Percentiles rank a stretch among this genome's conserved stretches.
phyloP scores from a whole-genome alignment of 2,113 vertebrate genomes.

The Litocranius walleri region DNA sequence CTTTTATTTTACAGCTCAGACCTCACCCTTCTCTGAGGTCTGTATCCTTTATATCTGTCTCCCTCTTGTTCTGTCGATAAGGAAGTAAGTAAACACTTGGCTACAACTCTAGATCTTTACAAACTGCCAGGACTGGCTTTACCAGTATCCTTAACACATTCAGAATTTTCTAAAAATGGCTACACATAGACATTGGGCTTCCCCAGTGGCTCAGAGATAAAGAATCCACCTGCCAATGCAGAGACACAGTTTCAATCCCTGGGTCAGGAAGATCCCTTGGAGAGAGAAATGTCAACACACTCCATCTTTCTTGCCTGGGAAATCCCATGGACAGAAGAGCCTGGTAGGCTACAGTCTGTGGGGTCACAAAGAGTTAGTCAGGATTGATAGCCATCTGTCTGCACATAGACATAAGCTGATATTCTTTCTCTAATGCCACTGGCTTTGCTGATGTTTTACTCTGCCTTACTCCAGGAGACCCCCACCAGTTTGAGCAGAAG shows the following conservation, averaged over 20 bases:
- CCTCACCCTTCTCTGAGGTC: not conserved
- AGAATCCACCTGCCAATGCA: not conserved
- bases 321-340: not conserved
- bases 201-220: not conserved
- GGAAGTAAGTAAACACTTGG: not conserved
- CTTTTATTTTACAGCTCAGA: not conserved
- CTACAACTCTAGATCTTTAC: not conserved
- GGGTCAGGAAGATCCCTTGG: not conserved
- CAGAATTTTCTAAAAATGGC: not conserved
- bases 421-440: not conserved
- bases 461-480: slow-evolving; percentile 86
- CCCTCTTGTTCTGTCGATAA: not conserved
- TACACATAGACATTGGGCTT: not conserved
- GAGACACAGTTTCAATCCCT: not conserved
- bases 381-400: not conserved
- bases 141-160: not conserved
- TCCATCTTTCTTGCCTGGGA: not conserved
- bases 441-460: not conserved
- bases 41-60: not conserved
- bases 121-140: not conserved
- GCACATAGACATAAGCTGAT: not conserved
- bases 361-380: not conserved
- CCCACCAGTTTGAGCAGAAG: slow-evolving; percentile 99
- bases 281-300: not conserved
- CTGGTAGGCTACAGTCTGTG: not conserved